Conservation (phyloP, 2,113 vertebrate genomes). For the Callopanchax toddi region DNA sequence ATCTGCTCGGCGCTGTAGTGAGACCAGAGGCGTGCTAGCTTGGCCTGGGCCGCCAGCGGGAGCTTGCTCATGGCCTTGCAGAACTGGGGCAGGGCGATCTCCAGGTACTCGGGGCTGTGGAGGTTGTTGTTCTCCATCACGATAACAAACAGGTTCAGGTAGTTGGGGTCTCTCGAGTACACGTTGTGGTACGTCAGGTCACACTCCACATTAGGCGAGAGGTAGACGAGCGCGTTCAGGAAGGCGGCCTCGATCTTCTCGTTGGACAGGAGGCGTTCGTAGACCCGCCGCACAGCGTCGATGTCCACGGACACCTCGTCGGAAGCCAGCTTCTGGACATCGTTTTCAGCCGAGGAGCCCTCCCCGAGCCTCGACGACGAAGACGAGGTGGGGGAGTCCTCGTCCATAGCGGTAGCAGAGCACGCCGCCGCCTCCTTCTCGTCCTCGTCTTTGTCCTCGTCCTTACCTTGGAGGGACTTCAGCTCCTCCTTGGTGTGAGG, state of each 20-base stretch:
- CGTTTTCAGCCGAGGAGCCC: slow-evolving; percentile 85
- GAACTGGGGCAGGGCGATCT: slow-evolving; percentile 96
- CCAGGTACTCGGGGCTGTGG: slow-evolving; percentile 98
- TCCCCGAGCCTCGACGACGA: slow-evolving; percentile 79
- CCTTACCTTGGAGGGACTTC: slow-evolving; percentile 95
- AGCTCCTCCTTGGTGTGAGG: slow-evolving; percentile 97
- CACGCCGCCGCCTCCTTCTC: slow-evolving; percentile 89
- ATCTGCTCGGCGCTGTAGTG: slow-evolving; percentile 91
- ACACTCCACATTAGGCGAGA: slow-evolving; percentile 97
- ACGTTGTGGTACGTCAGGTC: slow-evolving; percentile 98
- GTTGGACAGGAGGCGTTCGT: slow-evolving; percentile 90
- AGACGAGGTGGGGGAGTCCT: slow-evolving; percentile 85
- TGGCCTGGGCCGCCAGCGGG: slow-evolving; percentile 92
- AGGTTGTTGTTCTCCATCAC: slow-evolving; percentile 99
- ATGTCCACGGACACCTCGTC: slow-evolving; percentile 97
- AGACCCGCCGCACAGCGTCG: slow-evolving; percentile 94
- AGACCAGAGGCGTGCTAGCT: slow-evolving; percentile 91
- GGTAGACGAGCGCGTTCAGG: slow-evolving; percentile 97
- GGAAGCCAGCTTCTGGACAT: slow-evolving; percentile 85
- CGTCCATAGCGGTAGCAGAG: slow-evolving; percentile 90
- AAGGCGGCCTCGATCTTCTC: slow-evolving; percentile 98
- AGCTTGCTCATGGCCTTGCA: slow-evolving; percentile 99
- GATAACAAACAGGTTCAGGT: slow-evolving; percentile 97
- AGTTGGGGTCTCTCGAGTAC: slow-evolving; percentile 94
- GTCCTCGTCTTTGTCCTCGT: slow-evolving; percentile 98